phyloP scores from a whole-genome alignment of 64 coral and sea anemone genomes.

The Montipora capricornis region DNA sequence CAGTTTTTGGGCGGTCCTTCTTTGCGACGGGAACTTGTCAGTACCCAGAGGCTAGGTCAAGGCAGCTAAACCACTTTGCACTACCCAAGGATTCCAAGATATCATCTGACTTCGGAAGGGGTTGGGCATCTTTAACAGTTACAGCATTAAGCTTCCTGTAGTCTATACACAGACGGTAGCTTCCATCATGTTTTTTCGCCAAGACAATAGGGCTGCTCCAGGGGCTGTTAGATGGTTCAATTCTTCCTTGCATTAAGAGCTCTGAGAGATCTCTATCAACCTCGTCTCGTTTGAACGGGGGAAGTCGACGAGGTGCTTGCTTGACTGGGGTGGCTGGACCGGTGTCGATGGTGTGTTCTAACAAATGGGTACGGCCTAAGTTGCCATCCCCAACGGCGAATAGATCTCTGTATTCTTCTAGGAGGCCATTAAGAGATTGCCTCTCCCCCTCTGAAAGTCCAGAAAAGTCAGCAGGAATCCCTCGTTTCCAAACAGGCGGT shows the following conservation, averaged over 20 bases:
- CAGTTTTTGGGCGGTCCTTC: constrained; percentile 39
- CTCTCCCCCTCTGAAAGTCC: background rate
- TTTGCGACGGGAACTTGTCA: constrained; percentile 40
- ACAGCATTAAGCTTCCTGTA: constrained; percentile 34
- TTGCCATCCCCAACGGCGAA: constrained; percentile 26
- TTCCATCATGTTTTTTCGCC: constrained; percentile 24
- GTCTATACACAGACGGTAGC: constrained; percentile 32
- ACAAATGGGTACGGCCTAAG: constrained; percentile 27
- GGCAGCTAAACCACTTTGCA: constrained; percentile 13
- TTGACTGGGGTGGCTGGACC: constrained; percentile 13
- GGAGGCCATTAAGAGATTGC: background rate
- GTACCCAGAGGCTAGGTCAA: constrained; percentile 37
- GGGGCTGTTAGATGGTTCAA: constrained; percentile 36
- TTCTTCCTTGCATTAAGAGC: constrained; percentile 41
- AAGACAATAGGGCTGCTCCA: constrained; percentile 66
- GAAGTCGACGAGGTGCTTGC: constrained; percentile 11
- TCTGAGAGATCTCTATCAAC: constrained; percentile 40
- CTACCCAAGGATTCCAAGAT: constrained; percentile 30
- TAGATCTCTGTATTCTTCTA: constrained; percentile 36
- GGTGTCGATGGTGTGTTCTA: constrained; percentile 32
- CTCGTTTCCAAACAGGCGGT: background rate
- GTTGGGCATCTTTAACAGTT: constrained; percentile 60
- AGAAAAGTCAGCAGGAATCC: constrained; percentile 8
- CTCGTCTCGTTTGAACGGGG: constrained; percentile 19
- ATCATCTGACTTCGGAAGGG: constrained; percentile 50